Conservation (phyloP, 2,797 vertebrate genomes). For the Liparis tanakae region DNA sequence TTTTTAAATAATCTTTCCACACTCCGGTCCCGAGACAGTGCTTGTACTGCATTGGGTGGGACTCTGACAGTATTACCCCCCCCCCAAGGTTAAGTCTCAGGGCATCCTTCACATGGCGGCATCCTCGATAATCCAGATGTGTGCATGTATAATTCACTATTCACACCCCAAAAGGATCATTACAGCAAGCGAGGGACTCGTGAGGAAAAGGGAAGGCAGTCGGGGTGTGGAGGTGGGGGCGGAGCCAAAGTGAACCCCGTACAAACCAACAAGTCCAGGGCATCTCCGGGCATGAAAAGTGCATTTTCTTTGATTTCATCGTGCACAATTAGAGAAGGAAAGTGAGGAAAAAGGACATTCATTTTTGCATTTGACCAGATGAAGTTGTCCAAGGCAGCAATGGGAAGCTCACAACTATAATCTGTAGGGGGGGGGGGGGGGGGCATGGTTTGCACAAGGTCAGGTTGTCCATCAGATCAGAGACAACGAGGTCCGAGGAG, state of each 20-base stretch:
- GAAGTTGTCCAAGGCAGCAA: conserved; percentile 3
- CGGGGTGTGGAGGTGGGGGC: not conserved
- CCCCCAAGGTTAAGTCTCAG: conserved; percentile 19
- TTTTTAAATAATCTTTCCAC: conserved; percentile 43
- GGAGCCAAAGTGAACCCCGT: not conserved
- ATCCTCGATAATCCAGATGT: conserved; percentile 56
- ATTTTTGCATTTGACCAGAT: conserved; percentile 11
- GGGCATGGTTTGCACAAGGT: too few relatives aligned
- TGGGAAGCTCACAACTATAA: conserved; percentile 20
- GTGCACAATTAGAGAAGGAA: conserved; percentile 6
- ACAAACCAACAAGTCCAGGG: conserved; percentile 32
- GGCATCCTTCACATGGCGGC: conserved; percentile 34
- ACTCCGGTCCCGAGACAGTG: conserved; percentile 21
- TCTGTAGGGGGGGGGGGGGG: not conserved
- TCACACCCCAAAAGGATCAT: conserved; percentile 49
- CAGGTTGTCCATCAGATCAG: conserved; percentile 47
- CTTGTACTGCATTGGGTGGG: conserved; percentile 34
- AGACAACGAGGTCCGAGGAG: not conserved
- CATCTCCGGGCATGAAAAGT: conserved; percentile 19
- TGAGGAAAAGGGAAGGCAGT: conserved; percentile 18
- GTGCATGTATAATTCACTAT: conserved; percentile 64
- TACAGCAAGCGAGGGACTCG: conserved; percentile 33
- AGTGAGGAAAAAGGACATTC: not conserved
- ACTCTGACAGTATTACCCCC: conserved; percentile 15
- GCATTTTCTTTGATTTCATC: conserved; percentile 8